phyloP scores from a whole-genome alignment of 2,888 invertebrate genomes.

The Strigamia maritima region DNA sequence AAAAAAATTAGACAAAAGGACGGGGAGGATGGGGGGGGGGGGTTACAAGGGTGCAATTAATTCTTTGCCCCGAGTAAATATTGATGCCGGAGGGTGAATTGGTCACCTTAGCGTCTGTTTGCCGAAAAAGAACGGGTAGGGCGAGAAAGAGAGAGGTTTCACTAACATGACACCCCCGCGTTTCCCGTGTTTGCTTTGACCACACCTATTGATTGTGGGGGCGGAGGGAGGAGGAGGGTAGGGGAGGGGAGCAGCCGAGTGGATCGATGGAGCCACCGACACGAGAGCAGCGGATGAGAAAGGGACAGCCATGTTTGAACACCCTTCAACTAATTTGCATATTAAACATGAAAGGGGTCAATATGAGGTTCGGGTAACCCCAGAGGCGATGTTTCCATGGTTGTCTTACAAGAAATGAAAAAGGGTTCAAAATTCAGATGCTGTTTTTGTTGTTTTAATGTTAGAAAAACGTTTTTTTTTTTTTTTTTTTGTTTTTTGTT shows the following conservation, averaged over 20 bases:
- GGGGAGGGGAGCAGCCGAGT: background rate
- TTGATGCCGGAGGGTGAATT: conserved; percentile 4
- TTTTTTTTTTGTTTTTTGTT: background rate
- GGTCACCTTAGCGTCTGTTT: conserved; percentile 3
- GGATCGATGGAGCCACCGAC: conserved; percentile 17
- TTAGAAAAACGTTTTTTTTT: too few species aligned
- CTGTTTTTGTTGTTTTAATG: background rate
- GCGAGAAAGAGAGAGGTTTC: background rate
- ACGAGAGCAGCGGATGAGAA: background rate
- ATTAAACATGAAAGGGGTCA: conserved; percentile 4
- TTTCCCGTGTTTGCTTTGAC: conserved; percentile 4
- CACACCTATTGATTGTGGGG: conserved; percentile 13
- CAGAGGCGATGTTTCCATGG: background rate
- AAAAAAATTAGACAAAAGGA: background rate
- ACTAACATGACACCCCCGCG: conserved; percentile 4
- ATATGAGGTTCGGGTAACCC: background rate
- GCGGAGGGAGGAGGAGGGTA: background rate
- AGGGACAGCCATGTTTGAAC: conserved; percentile 4
- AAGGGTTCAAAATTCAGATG: background rate
- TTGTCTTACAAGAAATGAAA: background rate
- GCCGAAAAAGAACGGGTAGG: background rate
- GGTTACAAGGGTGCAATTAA: background rate
- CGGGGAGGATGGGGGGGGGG: background rate
- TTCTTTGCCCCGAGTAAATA: conserved; percentile 4
- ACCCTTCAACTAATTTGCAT: background rate